phyloP scores from a whole-genome alignment of 2,888 invertebrate species.

The Drosophila melanosoma region DNA sequence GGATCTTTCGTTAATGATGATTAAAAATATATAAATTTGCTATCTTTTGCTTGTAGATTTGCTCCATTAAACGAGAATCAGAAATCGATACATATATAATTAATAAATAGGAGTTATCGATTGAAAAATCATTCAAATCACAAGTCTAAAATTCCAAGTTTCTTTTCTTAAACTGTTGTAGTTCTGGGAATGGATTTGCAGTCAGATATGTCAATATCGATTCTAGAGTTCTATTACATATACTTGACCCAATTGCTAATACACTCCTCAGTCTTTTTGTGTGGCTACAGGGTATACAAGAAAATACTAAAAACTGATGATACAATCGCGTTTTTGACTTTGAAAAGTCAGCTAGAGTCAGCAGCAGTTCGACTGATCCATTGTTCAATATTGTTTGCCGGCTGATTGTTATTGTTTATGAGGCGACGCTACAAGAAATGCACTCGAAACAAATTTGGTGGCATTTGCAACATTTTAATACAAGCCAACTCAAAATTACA shows the following conservation, averaged over 20 bases:
- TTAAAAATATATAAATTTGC: not conserved
- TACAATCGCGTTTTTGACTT: constrained; percentile 83
- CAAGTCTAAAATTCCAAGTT: not conserved
- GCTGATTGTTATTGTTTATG: constrained; percentile 72
- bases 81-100: not conserved
- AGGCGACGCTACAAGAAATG: constrained; percentile 42
- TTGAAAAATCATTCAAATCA: not conserved
- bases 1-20: not conserved
- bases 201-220: not conserved
- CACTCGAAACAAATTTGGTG: constrained; percentile 70
- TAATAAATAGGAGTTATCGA: not conserved
- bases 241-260: not conserved
- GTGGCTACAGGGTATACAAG: constrained; percentile 6
- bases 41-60: not conserved
- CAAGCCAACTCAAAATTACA: not conserved
- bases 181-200: not conserved
- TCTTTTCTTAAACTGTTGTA: not conserved
- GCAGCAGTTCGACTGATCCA: constrained; percentile 52
- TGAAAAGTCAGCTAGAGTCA: constrained; percentile 72
- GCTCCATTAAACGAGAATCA: not conserved
- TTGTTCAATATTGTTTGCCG: constrained; percentile 61
- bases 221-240: not conserved
- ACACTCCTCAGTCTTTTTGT: not conserved
- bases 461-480: constrained; percentile 36
- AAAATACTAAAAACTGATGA: constrained; percentile 63